A percentile compares a stretch with the other conserved stretches of the same genome.
phyloP scores from a whole-genome alignment of 2,888 invertebrate species.

The Euproctis similis region DNA sequence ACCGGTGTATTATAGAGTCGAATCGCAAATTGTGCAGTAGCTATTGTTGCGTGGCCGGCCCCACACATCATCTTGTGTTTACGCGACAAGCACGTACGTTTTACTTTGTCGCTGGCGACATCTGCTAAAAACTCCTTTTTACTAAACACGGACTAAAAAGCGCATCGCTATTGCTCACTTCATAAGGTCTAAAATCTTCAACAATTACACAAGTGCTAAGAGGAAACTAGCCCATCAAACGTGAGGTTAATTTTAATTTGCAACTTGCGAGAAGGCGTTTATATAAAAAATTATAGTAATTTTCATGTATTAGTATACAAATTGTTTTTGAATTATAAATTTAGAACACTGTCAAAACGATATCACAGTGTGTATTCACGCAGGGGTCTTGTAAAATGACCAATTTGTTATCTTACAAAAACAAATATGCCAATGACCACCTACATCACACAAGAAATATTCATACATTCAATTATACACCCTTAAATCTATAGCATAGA shows the following conservation, averaged over 20 bases:
- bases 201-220: constrained; percentile 11
- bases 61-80: constrained; percentile 69
- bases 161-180: constrained; percentile 21
- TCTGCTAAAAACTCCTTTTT: constrained; percentile 38
- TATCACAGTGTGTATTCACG: constrained; percentile 36
- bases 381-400: constrained; percentile 50
- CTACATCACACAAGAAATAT: constrained; percentile 31
- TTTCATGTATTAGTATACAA: too few relatives aligned
- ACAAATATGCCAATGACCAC: constrained; percentile 65
- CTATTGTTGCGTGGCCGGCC: constrained; percentile 63
- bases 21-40: constrained; percentile 68
- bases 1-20: constrained; percentile 57
- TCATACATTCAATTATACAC: constrained; percentile 20
- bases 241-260: constrained; percentile 54
- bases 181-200: constrained; percentile 26
- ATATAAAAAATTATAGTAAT: constrained; percentile 46
- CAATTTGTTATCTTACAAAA: constrained; percentile 65
- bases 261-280: constrained; percentile 46
- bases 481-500: constrained; percentile 9
- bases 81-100: constrained; percentile 65
- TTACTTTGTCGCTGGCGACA: constrained; percentile 71
- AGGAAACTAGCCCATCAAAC: constrained; percentile 39
- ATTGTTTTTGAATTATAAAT: too few relatives aligned
- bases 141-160: constrained; percentile 10
- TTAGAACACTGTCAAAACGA: constrained; percentile 14